A percentile compares a stretch with the other conserved stretches of the same genome.
Conservation (phyloP, 2,113 vertebrate species). For the Neomonachus schauinslandi region DNA sequence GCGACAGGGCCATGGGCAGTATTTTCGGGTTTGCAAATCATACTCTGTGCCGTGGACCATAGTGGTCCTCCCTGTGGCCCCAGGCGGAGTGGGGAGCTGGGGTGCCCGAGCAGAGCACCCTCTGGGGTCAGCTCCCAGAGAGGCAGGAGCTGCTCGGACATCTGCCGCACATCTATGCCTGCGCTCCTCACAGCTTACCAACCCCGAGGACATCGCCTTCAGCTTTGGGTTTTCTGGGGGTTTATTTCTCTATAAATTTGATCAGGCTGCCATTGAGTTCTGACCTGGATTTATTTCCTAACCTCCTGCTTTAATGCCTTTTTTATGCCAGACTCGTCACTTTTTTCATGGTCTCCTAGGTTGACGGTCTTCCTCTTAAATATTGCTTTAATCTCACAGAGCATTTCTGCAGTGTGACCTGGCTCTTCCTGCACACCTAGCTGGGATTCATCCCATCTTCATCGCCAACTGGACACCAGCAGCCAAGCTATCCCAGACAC, state of each 20-base stretch:
- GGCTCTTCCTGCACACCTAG: background rate
- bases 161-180: background rate
- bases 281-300: background rate
- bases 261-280: background rate
- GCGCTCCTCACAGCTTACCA: background rate
- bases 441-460: background rate
- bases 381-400: background rate
- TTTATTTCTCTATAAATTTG: background rate
- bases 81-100: background rate
- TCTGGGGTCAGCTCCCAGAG: background rate
- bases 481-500: background rate
- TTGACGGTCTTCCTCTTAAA: background rate
- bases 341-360: background rate
- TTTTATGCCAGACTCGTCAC: background rate
- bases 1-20: background rate
- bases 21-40: too few species aligned
- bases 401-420: background rate
- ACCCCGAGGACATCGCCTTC: background rate
- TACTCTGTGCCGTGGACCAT: accelerated
- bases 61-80: background rate
- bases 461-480: background rate
- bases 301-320: background rate
- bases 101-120: background rate
- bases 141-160: background rate
- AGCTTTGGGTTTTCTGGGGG: background rate